Evolutionary conservation across 2,888 invertebrate genomes (phyloP).

Genomic region (Morinoia aosen): DNA sequence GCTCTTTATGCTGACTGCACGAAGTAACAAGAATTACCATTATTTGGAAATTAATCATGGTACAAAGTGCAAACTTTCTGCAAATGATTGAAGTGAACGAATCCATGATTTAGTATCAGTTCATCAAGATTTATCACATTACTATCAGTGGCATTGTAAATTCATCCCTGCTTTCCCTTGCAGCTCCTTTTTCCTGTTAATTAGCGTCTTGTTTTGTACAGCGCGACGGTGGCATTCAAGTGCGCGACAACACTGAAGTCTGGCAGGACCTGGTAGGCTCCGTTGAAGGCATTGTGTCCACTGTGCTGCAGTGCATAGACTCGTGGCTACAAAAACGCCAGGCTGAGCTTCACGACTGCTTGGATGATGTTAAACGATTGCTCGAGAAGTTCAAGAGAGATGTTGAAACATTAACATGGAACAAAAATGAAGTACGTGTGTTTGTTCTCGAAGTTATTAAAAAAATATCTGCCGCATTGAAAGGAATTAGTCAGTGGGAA

Average conservation of each 20-base stretch:
- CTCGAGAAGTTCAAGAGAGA: neutral
- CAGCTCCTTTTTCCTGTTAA: neutral
- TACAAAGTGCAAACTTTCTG: no score
- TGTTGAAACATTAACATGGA: neutral
- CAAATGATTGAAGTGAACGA: no score
- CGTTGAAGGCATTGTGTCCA: neutral
- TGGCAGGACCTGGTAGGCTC: conserved; percentile 2
- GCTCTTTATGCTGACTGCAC: no score
- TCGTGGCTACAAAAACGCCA: neutral
- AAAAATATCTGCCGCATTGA: neutral
- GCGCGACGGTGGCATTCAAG: conserved; percentile 18
- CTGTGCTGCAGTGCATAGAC: neutral
- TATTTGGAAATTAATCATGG: no score
- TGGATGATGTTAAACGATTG: neutral
- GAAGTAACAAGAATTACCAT: no score
- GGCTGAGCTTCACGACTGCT: neutral
- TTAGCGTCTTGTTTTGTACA: neutral
- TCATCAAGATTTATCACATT: no score
- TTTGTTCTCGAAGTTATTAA: neutral
- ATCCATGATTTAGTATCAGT: no score
- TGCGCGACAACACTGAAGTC: conserved; percentile 26
- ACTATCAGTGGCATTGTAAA: no score
- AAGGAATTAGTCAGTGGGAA: neutral
- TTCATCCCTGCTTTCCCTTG: no score
- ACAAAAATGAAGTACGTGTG: neutral